Evolutionary conservation across 2,113 vertebrate species (phyloP), one percentile per base, ranked within the genome.

Genomic region (Trogon surrucura): DNA sequence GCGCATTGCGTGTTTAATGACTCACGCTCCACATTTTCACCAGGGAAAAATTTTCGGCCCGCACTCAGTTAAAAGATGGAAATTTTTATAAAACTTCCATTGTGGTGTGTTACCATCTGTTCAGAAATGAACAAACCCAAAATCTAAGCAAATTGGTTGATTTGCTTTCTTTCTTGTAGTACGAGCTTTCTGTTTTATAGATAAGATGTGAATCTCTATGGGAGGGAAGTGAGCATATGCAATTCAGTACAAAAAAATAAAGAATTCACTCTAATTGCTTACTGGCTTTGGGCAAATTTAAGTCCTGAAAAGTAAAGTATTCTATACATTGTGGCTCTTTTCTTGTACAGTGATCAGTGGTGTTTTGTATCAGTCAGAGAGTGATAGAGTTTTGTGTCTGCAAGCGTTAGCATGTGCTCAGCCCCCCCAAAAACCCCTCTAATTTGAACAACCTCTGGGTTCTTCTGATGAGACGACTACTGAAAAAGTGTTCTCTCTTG

Each of bases 81-180:
- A 95, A 96, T 97, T 96, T 96, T 97, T 96, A 93, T 94, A 96
- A 95, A 96, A 97, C 91, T 94, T 96, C 94, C 91, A 95, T 96
- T 96, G 96, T 96, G 89, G 73, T 93, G 54, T 57, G 91, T 97
- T 92, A 86, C 95, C 96, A 96, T 97, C 96, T 95, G 96, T 85
- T 95, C 88, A 88, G 62, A 71, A 95, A 95, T 95, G 80, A 95
- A 92, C 93, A 93, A 85, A 95, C 58, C 1, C 90, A 93, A 94
- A 95, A 91, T 77, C 67, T 86, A 92, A 89, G 90, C 67, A 85
- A 92, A 96, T 12, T 44, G 67, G 64, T 83, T 71, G 44, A 78
- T 79, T 84, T 95, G 71, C 66, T 87, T 62, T 57, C 67, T 77
- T 73, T 80, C 73, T 93, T 71, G 61, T 72, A 74, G 57, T 81